phyloP scores from a whole-genome alignment of 2,113 vertebrate species.

The Oreotrochilus melanogaster region DNA sequence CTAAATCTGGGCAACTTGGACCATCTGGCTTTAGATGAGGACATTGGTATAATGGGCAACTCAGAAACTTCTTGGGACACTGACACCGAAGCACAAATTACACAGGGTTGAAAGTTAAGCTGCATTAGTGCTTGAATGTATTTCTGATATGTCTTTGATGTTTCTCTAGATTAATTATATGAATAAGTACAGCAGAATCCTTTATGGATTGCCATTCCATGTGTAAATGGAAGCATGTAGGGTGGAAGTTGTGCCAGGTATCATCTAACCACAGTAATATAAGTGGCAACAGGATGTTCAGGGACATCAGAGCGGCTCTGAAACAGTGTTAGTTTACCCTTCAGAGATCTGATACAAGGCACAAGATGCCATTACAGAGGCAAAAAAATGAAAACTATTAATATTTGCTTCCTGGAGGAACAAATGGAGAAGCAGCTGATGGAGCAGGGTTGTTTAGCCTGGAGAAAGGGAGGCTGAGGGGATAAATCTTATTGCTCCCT shows the following conservation, averaged over 20 bases:
- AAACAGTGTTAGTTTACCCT: neutral
- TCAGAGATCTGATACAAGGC: neutral
- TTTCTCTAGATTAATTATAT: neutral
- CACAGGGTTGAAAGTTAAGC: neutral
- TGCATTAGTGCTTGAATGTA: neutral
- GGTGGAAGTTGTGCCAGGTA: neutral
- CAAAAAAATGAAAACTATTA: neutral
- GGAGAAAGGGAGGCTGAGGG: too few species aligned
- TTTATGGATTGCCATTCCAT: neutral
- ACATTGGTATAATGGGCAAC: neutral
- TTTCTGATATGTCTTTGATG: neutral
- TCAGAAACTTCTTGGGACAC: neutral
- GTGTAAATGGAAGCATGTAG: neutral
- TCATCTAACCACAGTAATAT: neutral
- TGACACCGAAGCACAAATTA: neutral
- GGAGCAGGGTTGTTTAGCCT: too few species aligned
- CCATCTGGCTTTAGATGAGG: neutral
- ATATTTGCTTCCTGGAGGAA: neutral
- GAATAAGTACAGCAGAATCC: neutral
- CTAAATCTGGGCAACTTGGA: neutral
- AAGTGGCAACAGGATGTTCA: neutral
- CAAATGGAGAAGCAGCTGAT: neutral
- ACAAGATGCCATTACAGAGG: neutral
- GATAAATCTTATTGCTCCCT: too few species aligned
- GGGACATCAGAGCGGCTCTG: neutral